A percentile compares a stretch with the other conserved stretches of the same genome.
These are phyloP conservation scores for Polymixis lichenea DNA, from an alignment of 2,888 invertebrate genomes.

Conservation along the genomic window DNA sequence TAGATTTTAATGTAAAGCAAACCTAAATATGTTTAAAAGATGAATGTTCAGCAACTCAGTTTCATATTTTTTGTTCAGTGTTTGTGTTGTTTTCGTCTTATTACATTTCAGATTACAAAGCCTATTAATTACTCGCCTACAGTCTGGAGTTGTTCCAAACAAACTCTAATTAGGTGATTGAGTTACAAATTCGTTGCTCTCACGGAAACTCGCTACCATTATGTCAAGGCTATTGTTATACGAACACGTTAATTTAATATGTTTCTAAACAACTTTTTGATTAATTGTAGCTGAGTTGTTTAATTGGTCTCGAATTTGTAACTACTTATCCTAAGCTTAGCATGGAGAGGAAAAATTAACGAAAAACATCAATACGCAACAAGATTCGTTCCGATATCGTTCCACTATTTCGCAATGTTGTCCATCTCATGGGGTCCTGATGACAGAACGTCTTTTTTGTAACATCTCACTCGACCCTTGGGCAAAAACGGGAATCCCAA, in stretches of 20 bases:
- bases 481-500: slow-evolving; percentile 80
- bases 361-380: not conserved
- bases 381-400: slow-evolving; percentile 24
- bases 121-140: slow-evolving; percentile 77
- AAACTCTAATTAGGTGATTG: slow-evolving; percentile 85
- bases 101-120: slow-evolving; percentile 64
- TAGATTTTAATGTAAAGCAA: not conserved
- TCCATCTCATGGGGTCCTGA: slow-evolving; percentile 78
- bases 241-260: slow-evolving; percentile 67
- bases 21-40: not conserved
- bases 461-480: slow-evolving; percentile 76
- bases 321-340: not conserved
- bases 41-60: slow-evolving; percentile 15
- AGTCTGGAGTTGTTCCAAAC: slow-evolving; percentile 77
- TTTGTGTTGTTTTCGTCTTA: slow-evolving; percentile 52
- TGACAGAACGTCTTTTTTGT: slow-evolving; percentile 78
- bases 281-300: slow-evolving; percentile 40
- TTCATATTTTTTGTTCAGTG: slow-evolving; percentile 14
- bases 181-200: slow-evolving; percentile 82
- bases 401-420: slow-evolving; percentile 62
- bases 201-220: slow-evolving; percentile 71
- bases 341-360: not conserved
- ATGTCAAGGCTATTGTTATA: slow-evolving; percentile 74
- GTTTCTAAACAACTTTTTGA: slow-evolving; percentile 62
- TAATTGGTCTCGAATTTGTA: slow-evolving; percentile 22